A percentile compares a stretch with the other conserved stretches of the same genome.
phyloP scores from a whole-genome alignment of 2,888 invertebrate species.

The Ganaspis brasiliensis region DNA sequence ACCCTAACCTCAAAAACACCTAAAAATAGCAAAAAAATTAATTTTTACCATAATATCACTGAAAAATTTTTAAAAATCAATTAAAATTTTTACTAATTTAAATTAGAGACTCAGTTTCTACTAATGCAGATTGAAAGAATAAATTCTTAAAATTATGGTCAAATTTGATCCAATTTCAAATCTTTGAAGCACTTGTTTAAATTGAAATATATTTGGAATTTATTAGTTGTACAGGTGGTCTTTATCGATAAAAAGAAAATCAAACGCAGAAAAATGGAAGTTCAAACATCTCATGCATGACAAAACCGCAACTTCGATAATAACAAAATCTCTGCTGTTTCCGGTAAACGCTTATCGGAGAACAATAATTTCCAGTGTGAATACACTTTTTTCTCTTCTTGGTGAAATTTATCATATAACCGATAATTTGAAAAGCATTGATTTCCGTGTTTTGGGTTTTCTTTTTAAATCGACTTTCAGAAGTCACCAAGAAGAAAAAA shows the following conservation, averaged over 20 bases:
- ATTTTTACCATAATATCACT: no score
- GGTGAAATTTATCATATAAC: conserved; percentile 22
- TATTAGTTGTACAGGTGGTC: not conserved
- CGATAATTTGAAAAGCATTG: conserved; percentile 18
- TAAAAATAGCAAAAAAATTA: no score
- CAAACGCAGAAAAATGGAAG: conserved; percentile 17
- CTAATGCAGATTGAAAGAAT: no score
- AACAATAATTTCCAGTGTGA: conserved; percentile 44
- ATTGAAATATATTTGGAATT: not conserved
- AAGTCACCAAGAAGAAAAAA: not conserved
- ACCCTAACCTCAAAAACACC: no score
- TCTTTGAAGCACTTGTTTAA: not conserved
- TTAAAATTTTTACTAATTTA: no score
- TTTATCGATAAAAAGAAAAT: conserved; percentile 6
- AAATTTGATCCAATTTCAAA: not conserved
- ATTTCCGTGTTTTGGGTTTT: not conserved
- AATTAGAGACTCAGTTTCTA: no score
- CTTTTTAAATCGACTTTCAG: not conserved
- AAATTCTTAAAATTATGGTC: no score
- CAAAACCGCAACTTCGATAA: conserved; percentile 25
- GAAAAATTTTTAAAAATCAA: no score
- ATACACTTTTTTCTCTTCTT: conserved; percentile 37
- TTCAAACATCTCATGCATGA: conserved; percentile 22
- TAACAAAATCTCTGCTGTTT: conserved; percentile 32
- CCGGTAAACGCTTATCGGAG: conserved; percentile 24